phyloP scores from a whole-genome alignment of 1,140 invertebrate species.

The Muscidifurax raptorellus region DNA sequence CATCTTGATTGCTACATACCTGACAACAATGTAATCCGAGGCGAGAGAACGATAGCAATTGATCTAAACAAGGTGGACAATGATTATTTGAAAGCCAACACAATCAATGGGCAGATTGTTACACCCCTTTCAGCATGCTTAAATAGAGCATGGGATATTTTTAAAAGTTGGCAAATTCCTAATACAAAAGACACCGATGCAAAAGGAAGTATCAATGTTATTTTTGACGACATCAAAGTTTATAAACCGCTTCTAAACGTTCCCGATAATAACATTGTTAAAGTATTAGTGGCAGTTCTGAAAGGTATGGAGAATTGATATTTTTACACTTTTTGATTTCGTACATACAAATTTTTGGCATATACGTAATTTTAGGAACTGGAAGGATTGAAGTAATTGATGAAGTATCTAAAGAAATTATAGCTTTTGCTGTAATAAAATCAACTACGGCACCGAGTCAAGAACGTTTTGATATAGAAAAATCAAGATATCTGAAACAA shows the following conservation, averaged over 20 bases:
- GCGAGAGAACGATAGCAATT: constrained; percentile 76
- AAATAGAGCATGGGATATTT: constrained; percentile 88
- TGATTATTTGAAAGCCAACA: constrained; percentile 85
- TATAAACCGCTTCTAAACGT: constrained; percentile 84
- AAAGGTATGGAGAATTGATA: constrained; percentile 70
- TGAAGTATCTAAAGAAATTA: constrained; percentile 77
- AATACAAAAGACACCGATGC: constrained; percentile 71
- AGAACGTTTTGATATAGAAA: constrained; percentile 24
- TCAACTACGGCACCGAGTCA: constrained; percentile 60
- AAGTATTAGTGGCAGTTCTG: constrained; percentile 87
- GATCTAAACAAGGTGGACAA: constrained; percentile 81
- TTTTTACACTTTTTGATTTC: no score
- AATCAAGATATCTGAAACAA: background rate
- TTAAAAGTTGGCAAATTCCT: constrained; percentile 78
- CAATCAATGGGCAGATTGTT: constrained; percentile 88
- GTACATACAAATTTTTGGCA: background rate
- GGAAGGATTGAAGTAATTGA: constrained; percentile 78
- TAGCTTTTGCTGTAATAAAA: constrained; percentile 83
- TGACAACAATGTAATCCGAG: constrained; percentile 57
- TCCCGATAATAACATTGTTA: constrained; percentile 79
- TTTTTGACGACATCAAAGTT: constrained; percentile 90
- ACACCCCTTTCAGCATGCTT: constrained; percentile 91
- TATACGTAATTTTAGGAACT: constrained; percentile 54
- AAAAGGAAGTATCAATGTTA: constrained; percentile 78
- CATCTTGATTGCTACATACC: no score